phyloP scores from a whole-genome alignment of 2,113 vertebrate genomes.

The Callaeas wilsoni region DNA sequence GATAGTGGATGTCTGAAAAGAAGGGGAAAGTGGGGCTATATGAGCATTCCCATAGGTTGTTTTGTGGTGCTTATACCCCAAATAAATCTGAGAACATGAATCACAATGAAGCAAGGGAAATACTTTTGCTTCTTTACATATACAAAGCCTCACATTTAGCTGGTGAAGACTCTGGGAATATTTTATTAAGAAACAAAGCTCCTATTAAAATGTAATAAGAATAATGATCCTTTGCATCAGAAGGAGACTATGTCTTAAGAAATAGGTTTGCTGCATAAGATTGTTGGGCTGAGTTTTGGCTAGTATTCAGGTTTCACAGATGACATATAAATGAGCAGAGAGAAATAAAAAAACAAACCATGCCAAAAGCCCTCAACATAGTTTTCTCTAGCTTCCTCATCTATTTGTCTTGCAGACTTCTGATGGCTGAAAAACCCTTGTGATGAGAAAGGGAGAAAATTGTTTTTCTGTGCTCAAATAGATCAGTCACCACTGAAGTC shows the following conservation, averaged over 20 bases:
- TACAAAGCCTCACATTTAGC: fast-evolving
- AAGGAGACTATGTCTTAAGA: background rate
- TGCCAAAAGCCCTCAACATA: background rate
- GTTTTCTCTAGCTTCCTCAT: background rate
- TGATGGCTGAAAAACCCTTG: background rate
- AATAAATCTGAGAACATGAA: background rate
- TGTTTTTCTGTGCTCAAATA: background rate
- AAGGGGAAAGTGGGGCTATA: background rate
- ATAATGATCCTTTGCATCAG: background rate
- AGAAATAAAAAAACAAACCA: background rate
- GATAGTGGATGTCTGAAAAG: background rate
- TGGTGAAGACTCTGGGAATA: background rate
- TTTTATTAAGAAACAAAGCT: background rate
- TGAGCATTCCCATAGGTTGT: background rate
- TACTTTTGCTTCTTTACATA: background rate
- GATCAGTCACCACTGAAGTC: background rate
- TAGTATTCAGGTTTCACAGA: background rate
- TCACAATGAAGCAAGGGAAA: background rate
- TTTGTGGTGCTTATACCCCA: background rate
- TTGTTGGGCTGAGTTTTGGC: background rate
- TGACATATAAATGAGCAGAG: background rate
- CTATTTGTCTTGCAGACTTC: background rate
- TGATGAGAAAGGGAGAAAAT: background rate
- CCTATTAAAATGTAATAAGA: background rate
- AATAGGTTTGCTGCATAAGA: background rate